phyloP scores from a whole-genome alignment of 2,888 invertebrate species.

The Serrognathus titanus region DNA sequence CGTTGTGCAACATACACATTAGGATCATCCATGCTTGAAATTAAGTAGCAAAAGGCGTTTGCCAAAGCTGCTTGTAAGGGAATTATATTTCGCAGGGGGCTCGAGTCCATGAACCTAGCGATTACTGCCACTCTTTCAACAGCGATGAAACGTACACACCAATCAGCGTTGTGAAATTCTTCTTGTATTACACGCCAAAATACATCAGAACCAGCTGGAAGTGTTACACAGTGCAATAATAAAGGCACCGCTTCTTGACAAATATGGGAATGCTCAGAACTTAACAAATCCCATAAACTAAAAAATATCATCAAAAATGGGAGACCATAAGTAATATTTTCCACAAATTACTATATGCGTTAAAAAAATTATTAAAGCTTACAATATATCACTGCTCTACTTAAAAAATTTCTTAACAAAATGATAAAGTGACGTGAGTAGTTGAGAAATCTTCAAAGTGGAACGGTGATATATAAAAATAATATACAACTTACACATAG shows the following conservation, averaged over 20 bases:
- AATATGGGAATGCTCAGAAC: slow-evolving; percentile 90
- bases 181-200: slow-evolving; percentile 95
- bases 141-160: slow-evolving; percentile 87
- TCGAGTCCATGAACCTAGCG: slow-evolving; percentile 88
- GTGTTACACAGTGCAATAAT: slow-evolving; percentile 89
- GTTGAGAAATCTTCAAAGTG: no score
- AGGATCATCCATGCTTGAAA: slow-evolving; percentile 93
- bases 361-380: no score
- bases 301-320: slow-evolving; percentile 22
- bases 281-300: slow-evolving; percentile 90
- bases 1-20: slow-evolving; percentile 94
- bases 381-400: no score
- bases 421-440: no score
- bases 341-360: no score
- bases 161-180: slow-evolving; percentile 87
- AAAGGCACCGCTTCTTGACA: slow-evolving; percentile 90
- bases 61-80: slow-evolving; percentile 89
- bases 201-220: slow-evolving; percentile 91
- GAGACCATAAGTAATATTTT: no score
- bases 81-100: slow-evolving; percentile 77
- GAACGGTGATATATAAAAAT: no score
- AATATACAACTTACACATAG: background rate
- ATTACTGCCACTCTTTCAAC: slow-evolving; percentile 94
- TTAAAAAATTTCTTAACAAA: no score
- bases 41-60: slow-evolving; percentile 94